Base-by-base conservation (phyloP, 2,888 invertebrate genomes). In the Hartigia nigra region DNA sequence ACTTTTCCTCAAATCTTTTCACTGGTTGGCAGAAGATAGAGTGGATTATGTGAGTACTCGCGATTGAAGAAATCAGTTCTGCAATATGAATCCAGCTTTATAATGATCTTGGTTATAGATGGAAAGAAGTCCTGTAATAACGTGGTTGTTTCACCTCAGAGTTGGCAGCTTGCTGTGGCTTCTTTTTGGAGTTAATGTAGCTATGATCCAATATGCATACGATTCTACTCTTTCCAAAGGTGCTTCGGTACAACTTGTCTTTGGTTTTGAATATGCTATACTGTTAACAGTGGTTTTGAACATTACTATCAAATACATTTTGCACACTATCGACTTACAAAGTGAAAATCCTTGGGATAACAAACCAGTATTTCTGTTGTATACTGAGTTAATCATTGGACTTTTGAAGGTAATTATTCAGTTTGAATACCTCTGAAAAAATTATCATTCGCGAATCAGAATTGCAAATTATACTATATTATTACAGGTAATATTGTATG, bases 251-350 rank as follows among this genome's bases (percentile, higher is more conserved):
- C 99, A 99, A 92, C 93, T 99, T 81, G 99, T 99, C 11, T 99
- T 99, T 93, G 99, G 99, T 77, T 99, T 99, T 93, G 99, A 99
- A 93, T 99, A 99, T 93, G 99, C 99, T 82, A 98, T 99, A 90
- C 93, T 99, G 76, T 93, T 99, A 79, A 98, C 98, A 9, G 96
- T 98, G 90, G 96, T 98, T 55, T 93, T 97, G 78, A 99, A 98
- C 92, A 98, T 98, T 80, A 94, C 96, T 76, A 97, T 99, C 83
- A 99, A 99, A 90, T 98, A 98, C 90, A 93, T 96, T 35, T 91
- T 94, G 5, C 98, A 98, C 91, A 95, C 97, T 4, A 95, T 98
- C 81, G 98, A 98, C 90, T 94, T 98, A 11, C 96, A 96, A 88
- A 96, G 96, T 92, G 98, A 99, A 89, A 97, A 97, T 74, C 99